Conservation (phyloP, 2,797 vertebrate genomes). For the Smutsia gigantea region DNA sequence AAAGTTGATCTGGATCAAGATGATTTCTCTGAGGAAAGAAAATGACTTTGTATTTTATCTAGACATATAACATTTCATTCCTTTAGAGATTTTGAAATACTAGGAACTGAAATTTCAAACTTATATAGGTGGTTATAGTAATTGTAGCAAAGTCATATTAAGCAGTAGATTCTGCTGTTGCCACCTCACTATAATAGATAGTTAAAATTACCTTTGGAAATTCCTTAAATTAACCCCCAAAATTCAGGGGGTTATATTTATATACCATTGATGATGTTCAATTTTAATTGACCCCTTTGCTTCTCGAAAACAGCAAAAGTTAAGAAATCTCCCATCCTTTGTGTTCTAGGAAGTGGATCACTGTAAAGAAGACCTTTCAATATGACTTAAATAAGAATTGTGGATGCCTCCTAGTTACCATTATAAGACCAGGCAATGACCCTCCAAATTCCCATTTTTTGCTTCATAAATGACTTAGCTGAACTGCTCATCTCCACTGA, state of each 20-base stretch:
- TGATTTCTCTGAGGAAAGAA: not conserved
- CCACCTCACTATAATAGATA: not conserved
- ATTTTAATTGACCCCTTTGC: not conserved
- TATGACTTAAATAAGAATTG: not conserved
- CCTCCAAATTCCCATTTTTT: not conserved
- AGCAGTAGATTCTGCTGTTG: not conserved
- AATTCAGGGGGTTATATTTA: slow-evolving; percentile 5
- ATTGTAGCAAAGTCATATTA: not conserved
- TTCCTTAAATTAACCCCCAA: not conserved
- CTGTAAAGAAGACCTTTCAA: not conserved
- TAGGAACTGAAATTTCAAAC: not conserved
- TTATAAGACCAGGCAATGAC: not conserved
- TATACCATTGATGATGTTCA: not conserved
- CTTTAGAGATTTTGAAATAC: slow-evolving; percentile 12
- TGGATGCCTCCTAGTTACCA: not conserved
- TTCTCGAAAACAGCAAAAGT: not conserved
- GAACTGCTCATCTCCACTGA: not conserved
- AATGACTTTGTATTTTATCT: not conserved
- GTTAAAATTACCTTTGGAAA: slow-evolving; percentile 13
- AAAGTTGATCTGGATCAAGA: not conserved
- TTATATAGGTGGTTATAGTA: not conserved
- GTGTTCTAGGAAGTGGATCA: not conserved
- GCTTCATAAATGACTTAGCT: not conserved
- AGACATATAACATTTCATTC: not conserved
- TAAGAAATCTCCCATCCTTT: not conserved